Conservation (phyloP, 1,140 invertebrate genomes). For the Scylla paramamosain region DNA sequence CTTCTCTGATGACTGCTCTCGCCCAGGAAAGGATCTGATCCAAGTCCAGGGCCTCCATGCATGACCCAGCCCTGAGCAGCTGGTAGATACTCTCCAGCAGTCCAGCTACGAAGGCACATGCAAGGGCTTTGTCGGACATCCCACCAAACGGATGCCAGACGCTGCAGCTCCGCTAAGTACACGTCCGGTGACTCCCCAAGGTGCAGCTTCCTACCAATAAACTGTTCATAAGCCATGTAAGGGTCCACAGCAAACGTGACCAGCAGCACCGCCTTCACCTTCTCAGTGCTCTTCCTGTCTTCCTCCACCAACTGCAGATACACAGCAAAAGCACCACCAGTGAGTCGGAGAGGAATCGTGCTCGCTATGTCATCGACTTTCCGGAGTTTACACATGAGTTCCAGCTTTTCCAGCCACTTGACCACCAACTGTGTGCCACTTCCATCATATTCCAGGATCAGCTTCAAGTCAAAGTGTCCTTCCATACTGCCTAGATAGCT, state of each 20-base stretch:
- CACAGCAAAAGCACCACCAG: no score
- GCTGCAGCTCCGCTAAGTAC: constrained; percentile 55
- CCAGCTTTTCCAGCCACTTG: constrained; percentile 36
- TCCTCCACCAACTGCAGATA: no score
- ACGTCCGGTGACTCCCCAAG: constrained; percentile 52
- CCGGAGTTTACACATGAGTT: constrained; percentile 42
- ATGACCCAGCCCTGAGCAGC: constrained; percentile 41
- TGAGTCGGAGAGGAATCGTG: no score
- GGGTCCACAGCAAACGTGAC: constrained; percentile 14
- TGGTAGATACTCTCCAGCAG: constrained; percentile 31
- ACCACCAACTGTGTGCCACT: neutral
- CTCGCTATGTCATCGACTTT: neutral
- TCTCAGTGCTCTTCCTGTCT: no score
- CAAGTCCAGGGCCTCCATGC: constrained; percentile 51
- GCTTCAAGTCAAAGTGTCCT: constrained; percentile 49
- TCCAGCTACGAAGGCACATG: constrained; percentile 81
- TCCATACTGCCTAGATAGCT: no score
- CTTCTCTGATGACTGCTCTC: constrained; percentile 43
- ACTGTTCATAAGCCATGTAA: constrained; percentile 9
- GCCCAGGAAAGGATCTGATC: constrained; percentile 34
- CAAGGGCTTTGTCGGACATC: constrained; percentile 41
- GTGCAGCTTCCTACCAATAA: neutral
- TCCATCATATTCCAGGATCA: constrained; percentile 42
- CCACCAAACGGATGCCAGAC: constrained; percentile 62
- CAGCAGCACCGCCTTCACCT: neutral